Evolutionary conservation across 2,797 vertebrate species (phyloP).

Genomic region (Brotula barbata): DNA sequence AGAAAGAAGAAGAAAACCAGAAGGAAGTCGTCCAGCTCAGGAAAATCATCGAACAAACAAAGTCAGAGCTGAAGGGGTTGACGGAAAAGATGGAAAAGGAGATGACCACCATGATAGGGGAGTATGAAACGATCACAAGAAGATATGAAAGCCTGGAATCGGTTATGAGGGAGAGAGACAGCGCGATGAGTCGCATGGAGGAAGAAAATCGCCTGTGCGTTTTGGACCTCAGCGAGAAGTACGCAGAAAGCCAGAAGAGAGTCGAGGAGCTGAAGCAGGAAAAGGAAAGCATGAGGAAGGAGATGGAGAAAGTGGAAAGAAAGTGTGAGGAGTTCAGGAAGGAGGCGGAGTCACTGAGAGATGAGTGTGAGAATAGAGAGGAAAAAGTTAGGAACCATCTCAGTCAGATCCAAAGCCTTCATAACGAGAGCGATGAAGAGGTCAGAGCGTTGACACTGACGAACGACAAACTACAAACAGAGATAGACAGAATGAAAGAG

Average conservation of each 20-base stretch:
- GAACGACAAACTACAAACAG: slow-evolving; percentile 35
- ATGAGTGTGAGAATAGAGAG: slow-evolving; percentile 25
- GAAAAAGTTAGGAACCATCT: slow-evolving; percentile 34
- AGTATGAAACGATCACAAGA: slow-evolving; percentile 53
- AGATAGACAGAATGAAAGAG: slow-evolving; percentile 43
- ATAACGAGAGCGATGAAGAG: slow-evolving; percentile 43
- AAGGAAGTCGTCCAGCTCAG: slow-evolving; percentile 51
- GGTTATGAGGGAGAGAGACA: slow-evolving; percentile 42
- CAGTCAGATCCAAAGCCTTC: slow-evolving; percentile 21
- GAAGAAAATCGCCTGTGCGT: slow-evolving; percentile 31
- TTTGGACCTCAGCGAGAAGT: slow-evolving; percentile 28
- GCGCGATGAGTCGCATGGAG: slow-evolving; percentile 1
- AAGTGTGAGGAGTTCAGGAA: slow-evolving; percentile 51
- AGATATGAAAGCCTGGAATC: slow-evolving; percentile 33
- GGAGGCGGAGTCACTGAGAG: slow-evolving; percentile 7
- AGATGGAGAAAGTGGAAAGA: slow-evolving; percentile 35
- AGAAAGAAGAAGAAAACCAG: slow-evolving; percentile 43
- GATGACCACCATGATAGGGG: slow-evolving; percentile 63
- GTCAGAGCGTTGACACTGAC: slow-evolving; percentile 33
- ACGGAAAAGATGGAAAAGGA: slow-evolving; percentile 65
- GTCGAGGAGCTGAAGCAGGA: slow-evolving; percentile 50
- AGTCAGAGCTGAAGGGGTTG: slow-evolving; percentile 61
- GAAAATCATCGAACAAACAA: slow-evolving; percentile 62
- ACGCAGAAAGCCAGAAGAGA: slow-evolving; percentile 27
- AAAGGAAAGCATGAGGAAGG: slow-evolving; percentile 56